Conservation (phyloP, 1,140 invertebrate species). For the Nymphalis io region DNA sequence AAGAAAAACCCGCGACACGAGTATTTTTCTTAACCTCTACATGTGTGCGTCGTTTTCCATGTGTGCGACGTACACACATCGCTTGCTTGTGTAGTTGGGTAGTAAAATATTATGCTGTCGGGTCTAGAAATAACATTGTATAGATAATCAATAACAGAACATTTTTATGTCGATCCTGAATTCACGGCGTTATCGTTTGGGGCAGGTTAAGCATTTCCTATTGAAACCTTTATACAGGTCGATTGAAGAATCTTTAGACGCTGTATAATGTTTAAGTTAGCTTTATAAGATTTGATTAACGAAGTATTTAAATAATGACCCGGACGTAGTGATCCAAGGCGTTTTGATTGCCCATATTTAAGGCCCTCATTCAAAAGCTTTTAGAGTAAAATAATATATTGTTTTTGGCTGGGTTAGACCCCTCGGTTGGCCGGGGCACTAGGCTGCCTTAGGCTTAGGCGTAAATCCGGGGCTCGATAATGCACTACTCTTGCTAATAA, state of each 20-base stretch:
- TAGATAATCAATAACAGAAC: conserved; percentile 78
- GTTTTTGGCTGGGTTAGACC: no score
- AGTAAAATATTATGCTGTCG: conserved; percentile 80
- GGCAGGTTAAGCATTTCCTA: conserved; percentile 39
- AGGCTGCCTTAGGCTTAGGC: no score
- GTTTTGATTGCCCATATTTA: no score
- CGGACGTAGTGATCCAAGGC: no score
- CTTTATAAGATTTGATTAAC: no score
- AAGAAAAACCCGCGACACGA: conserved; percentile 75
- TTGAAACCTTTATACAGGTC: neutral
- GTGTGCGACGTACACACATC: conserved; percentile 34
- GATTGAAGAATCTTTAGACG: neutral
- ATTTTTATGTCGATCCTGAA: conserved; percentile 66
- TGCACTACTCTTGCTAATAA: no score
- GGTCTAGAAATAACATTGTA: conserved; percentile 80
- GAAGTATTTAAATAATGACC: no score
- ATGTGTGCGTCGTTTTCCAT: conserved; percentile 46
- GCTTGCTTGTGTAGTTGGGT: conserved; percentile 52
- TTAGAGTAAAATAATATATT: no score
- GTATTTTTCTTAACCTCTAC: conserved; percentile 72
- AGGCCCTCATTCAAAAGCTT: no score
- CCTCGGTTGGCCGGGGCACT: no score
- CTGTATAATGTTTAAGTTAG: neutral
- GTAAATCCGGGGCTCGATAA: no score
- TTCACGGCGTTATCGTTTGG: conserved; percentile 46